phyloP scores from a whole-genome alignment of 2,113 vertebrate species.

The Ancistrus triradiatus region DNA sequence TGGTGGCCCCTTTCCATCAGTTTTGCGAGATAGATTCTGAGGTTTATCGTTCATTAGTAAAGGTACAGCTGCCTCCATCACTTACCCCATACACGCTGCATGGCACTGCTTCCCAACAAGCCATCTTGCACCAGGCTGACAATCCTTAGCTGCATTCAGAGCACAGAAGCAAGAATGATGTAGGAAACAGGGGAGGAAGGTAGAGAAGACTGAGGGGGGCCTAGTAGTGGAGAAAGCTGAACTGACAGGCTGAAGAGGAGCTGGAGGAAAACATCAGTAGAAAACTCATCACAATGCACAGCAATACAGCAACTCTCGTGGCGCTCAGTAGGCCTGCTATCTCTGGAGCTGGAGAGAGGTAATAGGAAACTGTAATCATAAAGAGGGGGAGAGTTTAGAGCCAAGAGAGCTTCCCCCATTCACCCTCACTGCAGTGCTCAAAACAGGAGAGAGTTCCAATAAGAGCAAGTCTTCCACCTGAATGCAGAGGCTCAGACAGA shows the following conservation, averaged over 20 bases:
- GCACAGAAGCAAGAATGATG: constrained; percentile 20
- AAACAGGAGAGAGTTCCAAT: constrained; percentile 12
- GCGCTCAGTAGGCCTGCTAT: constrained; percentile 68
- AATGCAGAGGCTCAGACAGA: constrained; percentile 19
- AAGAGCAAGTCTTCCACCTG: constrained; percentile 21
- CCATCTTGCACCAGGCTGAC: constrained; percentile 30
- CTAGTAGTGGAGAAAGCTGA: constrained; percentile 55
- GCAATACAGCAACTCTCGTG: constrained; percentile 63
- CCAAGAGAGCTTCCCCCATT: constrained; percentile 61
- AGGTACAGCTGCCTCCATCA: neutral
- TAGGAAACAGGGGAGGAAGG: constrained; percentile 8
- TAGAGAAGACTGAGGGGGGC: constrained; percentile 9
- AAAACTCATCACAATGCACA: constrained; percentile 72
- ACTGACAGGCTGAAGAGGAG: constrained; percentile 45
- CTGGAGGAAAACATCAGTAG: constrained; percentile 68
- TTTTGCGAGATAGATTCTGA: no score
- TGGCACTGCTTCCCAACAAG: constrained; percentile 6
- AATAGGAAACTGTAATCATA: constrained; percentile 72
- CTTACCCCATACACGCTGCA: neutral
- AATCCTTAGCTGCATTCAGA: constrained; percentile 36
- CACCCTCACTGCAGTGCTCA: constrained; percentile 34
- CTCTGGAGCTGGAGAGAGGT: constrained; percentile 69
- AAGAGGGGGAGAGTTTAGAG: constrained; percentile 57
- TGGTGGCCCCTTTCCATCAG: no score
- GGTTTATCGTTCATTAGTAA: neutral